phyloP scores from a whole-genome alignment of 2,113 vertebrate species.

The Benitochromis conjunctus region DNA sequence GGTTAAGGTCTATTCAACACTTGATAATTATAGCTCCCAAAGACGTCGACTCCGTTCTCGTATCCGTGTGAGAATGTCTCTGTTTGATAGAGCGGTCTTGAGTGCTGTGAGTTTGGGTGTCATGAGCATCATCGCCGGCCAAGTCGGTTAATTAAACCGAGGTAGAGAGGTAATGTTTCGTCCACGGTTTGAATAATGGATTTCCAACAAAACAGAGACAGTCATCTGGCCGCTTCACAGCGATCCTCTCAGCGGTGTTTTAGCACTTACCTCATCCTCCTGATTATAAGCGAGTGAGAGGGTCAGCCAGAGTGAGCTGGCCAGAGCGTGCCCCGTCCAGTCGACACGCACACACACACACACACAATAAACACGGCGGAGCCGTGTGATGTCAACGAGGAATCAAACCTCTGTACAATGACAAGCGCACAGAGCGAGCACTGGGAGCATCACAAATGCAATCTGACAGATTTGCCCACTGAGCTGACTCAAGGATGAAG shows the following conservation, averaged over 20 bases:
- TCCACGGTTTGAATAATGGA: constrained; percentile 27
- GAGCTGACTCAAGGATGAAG: constrained; percentile 53
- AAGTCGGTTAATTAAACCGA: constrained; percentile 27
- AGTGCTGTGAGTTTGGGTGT: not conserved
- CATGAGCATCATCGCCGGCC: not conserved
- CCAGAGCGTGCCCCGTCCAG: constrained; percentile 21
- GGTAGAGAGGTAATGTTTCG: not conserved
- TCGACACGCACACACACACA: not conserved
- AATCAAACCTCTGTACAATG: constrained; percentile 59
- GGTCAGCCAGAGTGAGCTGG: constrained; percentile 27
- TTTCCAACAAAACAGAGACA: constrained; percentile 27
- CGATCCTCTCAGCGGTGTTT: constrained; percentile 21
- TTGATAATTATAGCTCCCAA: constrained; percentile 37
- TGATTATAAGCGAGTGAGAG: constrained; percentile 16
- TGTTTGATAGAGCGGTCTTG: not conserved
- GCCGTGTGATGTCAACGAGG: constrained; percentile 43
- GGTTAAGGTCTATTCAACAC: constrained; percentile 12
- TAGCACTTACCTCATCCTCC: constrained; percentile 58
- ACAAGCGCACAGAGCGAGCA: constrained; percentile 50
- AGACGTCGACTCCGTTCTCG: not conserved
- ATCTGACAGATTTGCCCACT: constrained; percentile 61
- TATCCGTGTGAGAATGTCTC: not conserved
- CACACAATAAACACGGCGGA: constrained; percentile 4
- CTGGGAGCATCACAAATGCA: constrained; percentile 57
- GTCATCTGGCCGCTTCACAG: constrained; percentile 14